Evolutionary conservation across 2,888 invertebrate genomes (phyloP).

Genomic region (Helleia helle): DNA sequence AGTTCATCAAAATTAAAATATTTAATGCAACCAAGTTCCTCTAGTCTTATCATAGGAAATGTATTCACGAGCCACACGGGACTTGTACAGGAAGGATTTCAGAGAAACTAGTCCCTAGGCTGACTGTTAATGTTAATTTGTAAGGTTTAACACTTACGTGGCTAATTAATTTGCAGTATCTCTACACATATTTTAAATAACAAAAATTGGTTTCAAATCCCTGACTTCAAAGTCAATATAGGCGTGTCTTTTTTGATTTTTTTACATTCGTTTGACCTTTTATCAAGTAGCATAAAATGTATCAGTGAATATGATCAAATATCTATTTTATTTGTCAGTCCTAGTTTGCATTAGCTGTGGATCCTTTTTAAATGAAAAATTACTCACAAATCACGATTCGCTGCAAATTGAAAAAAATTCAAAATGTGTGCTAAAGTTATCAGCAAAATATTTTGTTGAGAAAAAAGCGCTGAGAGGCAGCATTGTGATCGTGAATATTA

Average conservation of each 20-base stretch:
- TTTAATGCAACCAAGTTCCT: too few relatives aligned
- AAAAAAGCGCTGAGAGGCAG: constrained; percentile 65
- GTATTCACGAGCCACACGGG: too few relatives aligned
- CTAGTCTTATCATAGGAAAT: too few relatives aligned
- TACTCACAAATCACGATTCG: constrained; percentile 48
- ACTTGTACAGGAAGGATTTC: too few relatives aligned
- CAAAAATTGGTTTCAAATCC: background rate
- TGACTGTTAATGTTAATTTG: too few relatives aligned
- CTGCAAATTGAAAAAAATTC: constrained; percentile 54
- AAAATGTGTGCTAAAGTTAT: constrained; percentile 66
- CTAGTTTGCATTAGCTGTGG: constrained; percentile 29
- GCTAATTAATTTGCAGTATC: too few relatives aligned
- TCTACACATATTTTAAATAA: too few relatives aligned
- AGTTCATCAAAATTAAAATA: too few relatives aligned
- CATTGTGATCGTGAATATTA: constrained; percentile 65
- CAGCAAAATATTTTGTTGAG: constrained; percentile 67
- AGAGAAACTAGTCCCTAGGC: too few relatives aligned
- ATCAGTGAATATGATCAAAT: constrained; percentile 1
- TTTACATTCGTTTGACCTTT: too few relatives aligned
- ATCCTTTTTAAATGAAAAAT: constrained; percentile 41
- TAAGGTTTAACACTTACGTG: too few relatives aligned
- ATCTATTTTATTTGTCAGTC: constrained; percentile 10
- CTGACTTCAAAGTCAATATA: constrained; percentile 5
- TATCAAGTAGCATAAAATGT: too few relatives aligned
- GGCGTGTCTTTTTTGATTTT: constrained; percentile 3